Evolutionary conservation across 2,888 invertebrate genomes (phyloP).

Genomic region (Polyommatus icarus): DNA sequence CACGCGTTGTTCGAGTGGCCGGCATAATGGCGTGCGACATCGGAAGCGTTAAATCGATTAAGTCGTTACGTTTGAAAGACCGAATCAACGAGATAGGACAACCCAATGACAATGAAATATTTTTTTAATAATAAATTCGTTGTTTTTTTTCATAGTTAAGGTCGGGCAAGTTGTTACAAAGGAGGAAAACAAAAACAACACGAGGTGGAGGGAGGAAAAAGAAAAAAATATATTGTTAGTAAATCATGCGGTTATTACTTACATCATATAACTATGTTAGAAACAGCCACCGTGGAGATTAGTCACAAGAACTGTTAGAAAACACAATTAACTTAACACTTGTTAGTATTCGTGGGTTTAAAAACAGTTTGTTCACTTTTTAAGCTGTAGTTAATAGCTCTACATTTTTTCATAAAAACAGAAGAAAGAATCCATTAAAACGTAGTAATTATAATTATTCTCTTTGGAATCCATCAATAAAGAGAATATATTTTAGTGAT

Average conservation of each 20-base stretch:
- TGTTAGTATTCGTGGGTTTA: not conserved
- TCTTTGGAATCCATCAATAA: no score
- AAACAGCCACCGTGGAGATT: not conserved
- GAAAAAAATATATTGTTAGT: constrained; percentile 58
- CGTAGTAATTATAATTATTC: no score
- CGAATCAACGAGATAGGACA: constrained; percentile 25
- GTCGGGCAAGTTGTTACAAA: constrained; percentile 33
- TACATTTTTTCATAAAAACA: not conserved
- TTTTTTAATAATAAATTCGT: constrained; percentile 47
- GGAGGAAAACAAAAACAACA: constrained; percentile 50
- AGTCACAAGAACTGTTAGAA: not conserved
- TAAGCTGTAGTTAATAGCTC: not conserved
- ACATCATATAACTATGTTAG: constrained; percentile 21
- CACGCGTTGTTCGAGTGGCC: constrained; percentile 59
- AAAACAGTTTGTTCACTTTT: not conserved
- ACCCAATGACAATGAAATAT: constrained; percentile 42
- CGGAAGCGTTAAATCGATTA: constrained; percentile 68
- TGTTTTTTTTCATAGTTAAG: not conserved
- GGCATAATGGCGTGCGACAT: constrained; percentile 46
- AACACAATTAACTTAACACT: not conserved
- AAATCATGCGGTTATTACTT: constrained; percentile 40
- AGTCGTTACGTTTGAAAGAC: constrained; percentile 49
- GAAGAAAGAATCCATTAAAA: no score
- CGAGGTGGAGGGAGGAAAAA: constrained; percentile 50
- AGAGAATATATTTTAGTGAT: not conserved